Conservation (phyloP, 2,888 invertebrate genomes). For the Bhutanitis thaidina region DNA sequence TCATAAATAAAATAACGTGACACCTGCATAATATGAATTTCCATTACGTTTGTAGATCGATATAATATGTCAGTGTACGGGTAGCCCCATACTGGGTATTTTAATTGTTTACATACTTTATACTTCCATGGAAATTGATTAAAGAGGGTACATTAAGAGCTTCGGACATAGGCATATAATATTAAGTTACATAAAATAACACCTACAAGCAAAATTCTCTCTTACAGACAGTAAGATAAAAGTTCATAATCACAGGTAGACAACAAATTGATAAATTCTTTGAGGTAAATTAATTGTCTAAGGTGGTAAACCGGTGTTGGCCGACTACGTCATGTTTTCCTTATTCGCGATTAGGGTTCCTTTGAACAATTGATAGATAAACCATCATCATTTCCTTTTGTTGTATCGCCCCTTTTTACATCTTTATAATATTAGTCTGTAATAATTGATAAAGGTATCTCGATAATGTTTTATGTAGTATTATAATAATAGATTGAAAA, state of each 20-base stretch:
- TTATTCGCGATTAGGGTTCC: conserved; percentile 12
- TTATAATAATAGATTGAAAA: too few relatives aligned
- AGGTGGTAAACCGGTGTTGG: conserved; percentile 16
- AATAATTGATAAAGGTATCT: too few relatives aligned
- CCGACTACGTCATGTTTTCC: conserved; percentile 7
- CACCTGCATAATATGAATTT: conserved; percentile 6
- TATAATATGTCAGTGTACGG: not conserved
- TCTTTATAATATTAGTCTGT: too few relatives aligned
- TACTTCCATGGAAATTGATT: not conserved
- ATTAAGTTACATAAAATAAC: not conserved
- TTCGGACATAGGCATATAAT: not conserved
- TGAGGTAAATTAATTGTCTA: conserved; percentile 6
- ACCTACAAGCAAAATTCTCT: not conserved
- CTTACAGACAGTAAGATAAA: not conserved
- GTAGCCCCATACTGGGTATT: not conserved
- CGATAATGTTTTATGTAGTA: too few relatives aligned
- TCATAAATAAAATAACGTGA: not conserved
- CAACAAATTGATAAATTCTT: not conserved
- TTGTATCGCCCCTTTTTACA: too few relatives aligned
- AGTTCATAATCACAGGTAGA: not conserved
- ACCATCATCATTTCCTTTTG: too few relatives aligned
- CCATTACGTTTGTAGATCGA: conserved; percentile 4
- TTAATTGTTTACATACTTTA: not conserved
- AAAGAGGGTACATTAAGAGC: not conserved
- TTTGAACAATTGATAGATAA: not conserved